These are phyloP conservation scores for Brachionus calyciflorus DNA, from an alignment of 1,140 invertebrate genomes.

Conservation along the genomic window DNA sequence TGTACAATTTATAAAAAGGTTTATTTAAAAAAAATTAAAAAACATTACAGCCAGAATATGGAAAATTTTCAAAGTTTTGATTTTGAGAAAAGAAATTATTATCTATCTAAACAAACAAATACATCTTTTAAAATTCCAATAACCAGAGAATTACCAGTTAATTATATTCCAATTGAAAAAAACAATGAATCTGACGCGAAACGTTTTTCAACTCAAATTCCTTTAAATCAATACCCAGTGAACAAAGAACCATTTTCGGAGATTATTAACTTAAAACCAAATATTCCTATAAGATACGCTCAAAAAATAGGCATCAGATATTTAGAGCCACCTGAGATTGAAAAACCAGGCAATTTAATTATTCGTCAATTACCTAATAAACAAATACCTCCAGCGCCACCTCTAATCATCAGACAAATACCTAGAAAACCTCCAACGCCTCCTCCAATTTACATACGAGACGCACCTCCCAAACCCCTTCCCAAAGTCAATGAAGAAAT, in stretches of 20 bases:
- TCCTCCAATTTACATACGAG: slow-evolving; percentile 1
- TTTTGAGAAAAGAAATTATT: no score
- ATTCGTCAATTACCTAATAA: background rate
- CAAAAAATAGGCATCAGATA: slow-evolving; percentile 23
- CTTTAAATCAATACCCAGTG: background rate
- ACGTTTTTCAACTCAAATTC: no score
- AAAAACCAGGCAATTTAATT: slow-evolving; percentile 15
- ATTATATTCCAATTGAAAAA: no score
- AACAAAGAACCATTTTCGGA: slow-evolving; percentile 8
- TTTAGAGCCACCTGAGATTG: slow-evolving; percentile 14
- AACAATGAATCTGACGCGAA: no score
- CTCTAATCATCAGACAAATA: slow-evolving; percentile 24
- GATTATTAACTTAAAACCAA: background rate
- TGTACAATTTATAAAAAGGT: no score
- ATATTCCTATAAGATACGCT: background rate
- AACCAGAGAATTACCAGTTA: no score
- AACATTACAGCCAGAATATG: no score
- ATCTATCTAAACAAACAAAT: no score
- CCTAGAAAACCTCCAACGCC: slow-evolving; percentile 1
- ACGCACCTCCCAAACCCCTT: background rate
- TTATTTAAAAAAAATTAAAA: no score
- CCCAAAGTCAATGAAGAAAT: background rate
- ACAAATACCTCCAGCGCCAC: background rate
- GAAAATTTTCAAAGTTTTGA: no score
- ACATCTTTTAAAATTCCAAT: no score